A percentile compares a stretch with the other conserved stretches of the same genome.
These are phyloP conservation scores for Polydrusus tereticollis DNA, from an alignment of 2,888 invertebrate species.

Conservation along the genomic window DNA sequence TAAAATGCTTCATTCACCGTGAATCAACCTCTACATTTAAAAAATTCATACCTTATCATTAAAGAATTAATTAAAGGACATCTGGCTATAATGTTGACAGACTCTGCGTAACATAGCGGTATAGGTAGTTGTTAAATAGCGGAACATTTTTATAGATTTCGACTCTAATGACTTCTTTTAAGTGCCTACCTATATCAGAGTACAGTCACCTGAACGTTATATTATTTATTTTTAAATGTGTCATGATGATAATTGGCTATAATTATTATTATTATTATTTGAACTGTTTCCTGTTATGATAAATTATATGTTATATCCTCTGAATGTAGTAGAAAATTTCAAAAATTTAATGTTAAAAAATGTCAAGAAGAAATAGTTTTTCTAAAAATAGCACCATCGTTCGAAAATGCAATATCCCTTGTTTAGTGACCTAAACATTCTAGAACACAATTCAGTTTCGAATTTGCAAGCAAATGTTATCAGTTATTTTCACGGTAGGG, in stretches of 20 bases:
- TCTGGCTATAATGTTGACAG: neutral
- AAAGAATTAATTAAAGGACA: neutral
- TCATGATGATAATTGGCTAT: no score
- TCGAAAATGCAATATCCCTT: neutral
- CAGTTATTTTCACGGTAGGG: neutral
- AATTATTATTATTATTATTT: no score
- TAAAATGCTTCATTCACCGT: no score
- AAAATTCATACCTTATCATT: neutral
- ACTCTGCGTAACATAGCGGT: neutral
- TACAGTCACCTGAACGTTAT: no score
- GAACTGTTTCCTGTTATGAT: no score
- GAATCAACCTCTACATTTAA: no score
- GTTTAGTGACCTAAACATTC: neutral
- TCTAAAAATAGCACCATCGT: neutral
- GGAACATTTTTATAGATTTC: neutral
- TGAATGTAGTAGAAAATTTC: no score
- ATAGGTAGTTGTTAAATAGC: neutral
- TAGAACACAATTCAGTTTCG: neutral
- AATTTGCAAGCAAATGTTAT: slow-evolving; percentile 5
- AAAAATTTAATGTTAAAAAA: no score
- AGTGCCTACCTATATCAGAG: no score
- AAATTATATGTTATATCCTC: no score
- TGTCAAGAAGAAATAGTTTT: neutral
- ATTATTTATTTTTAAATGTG: no score
- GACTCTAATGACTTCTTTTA: neutral